Base-by-base conservation (phyloP, 1,140 invertebrate species). In the Plodia interpunctella region DNA sequence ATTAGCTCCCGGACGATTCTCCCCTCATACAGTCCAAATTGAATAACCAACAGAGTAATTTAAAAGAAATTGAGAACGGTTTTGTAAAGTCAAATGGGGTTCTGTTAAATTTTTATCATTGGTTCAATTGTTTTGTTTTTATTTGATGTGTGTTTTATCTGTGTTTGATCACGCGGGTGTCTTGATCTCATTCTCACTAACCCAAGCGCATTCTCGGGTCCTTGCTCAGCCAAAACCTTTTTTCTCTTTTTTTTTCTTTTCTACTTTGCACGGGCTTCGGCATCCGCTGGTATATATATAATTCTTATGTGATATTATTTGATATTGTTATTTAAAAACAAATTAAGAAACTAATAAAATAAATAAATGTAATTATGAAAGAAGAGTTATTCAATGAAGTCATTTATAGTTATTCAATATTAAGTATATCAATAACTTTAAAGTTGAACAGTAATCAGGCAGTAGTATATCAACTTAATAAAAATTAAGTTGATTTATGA, bases 1-100 rank as follows among this genome's bases (percentile, higher is more conserved):
- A 44, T 44, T 44, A 44, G 38, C 38, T 44, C 13, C 38, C 38
- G 38, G 15, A 15, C 3, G 38, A 44, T 17, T 15, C 38, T 8
- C 38, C 38, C 38, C 38, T 44, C 38, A 44, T 17, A 15, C n/a
- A 44, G 13, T 44, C 38, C 38, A 44, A 44, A 44, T 44, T 44
- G 38, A 44, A 44, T 44, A 44, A 44, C 38, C 38, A 1, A 15
- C 15, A 5, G 38, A n/a, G 13, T 44, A 5, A 44, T 44, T 44
- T 44, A 44, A 44, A 44, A 44, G 38, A 44, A 44, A 44, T 44
- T 44, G 38, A 44, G 38, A 44, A 44, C 38, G 38, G 10, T 44
- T 44, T 44, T 44, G 38, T 44, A 44, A 44, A 44, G 38, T n/a
- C 38, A 15, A 44, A 44, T 15, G 13, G 38, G 38, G 5, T 44